phyloP scores from a whole-genome alignment of 1,140 invertebrate genomes.

The Eumeta japonica region DNA sequence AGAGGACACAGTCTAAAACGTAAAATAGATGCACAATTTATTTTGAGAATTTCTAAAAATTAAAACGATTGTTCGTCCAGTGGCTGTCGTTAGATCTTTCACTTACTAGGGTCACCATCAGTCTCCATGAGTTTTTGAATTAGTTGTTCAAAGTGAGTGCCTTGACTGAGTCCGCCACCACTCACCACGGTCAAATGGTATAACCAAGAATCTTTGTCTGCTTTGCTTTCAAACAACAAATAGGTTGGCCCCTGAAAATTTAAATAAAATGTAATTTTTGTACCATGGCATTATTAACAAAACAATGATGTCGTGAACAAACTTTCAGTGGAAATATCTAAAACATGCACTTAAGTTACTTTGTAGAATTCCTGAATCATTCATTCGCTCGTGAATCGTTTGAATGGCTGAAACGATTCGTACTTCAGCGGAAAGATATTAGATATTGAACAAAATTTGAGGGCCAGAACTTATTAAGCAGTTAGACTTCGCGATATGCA shows the following conservation, averaged over 20 bases:
- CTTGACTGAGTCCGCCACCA: constrained; percentile 83
- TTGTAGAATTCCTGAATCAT: too few species aligned
- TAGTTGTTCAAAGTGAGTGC: constrained; percentile 92
- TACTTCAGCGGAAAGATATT: too few species aligned
- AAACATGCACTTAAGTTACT: too few species aligned
- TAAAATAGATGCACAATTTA: constrained; percentile 13
- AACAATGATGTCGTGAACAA: too few species aligned
- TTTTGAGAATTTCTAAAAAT: too few species aligned
- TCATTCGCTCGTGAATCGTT: too few species aligned
- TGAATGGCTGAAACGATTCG: too few species aligned
- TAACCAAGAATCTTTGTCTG: constrained; percentile 89
- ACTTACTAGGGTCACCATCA: constrained; percentile 87
- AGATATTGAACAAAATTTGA: too few species aligned
- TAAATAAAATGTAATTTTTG: neutral
- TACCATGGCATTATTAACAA: neutral
- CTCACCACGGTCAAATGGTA: constrained; percentile 93
- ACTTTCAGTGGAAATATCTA: too few species aligned
- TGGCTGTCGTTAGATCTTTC: neutral
- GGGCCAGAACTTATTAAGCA: too few species aligned
- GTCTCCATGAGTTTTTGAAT: constrained; percentile 94
- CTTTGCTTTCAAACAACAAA: constrained; percentile 84
- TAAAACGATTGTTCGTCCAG: too few species aligned
- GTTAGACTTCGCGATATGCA: too few species aligned
- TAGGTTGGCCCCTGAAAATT: constrained; percentile 79
- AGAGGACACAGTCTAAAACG: constrained; percentile 79